Base-by-base conservation (phyloP, 2,113 vertebrate genomes). In the Ammospiza nelsoni region DNA sequence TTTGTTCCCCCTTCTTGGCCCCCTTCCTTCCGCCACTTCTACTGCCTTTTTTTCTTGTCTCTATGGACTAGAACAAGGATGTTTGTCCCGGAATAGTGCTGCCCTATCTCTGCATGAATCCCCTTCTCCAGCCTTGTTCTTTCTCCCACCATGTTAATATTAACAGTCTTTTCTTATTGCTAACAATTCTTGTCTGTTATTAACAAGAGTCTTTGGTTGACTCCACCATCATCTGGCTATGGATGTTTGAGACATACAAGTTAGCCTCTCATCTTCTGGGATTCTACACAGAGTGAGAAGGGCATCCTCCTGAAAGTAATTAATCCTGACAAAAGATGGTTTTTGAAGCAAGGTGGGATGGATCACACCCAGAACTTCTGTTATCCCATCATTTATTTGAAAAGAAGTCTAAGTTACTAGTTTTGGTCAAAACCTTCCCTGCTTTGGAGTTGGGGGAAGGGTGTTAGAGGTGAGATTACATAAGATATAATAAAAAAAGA, bases 371-470 rank as follows among this genome's bases (percentile, higher is more conserved):
- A 72, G 48, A 49, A 6, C 6, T 83, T 72, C 29, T 39, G 48
- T 39, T 89, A 44, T 76, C 2, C 3, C 6, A 59, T 35, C 8
- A 61, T 4, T 62, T 31, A 57, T 58, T 78, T 33, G 1, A 8
- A 93, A 90, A 83, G 15, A 11, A 78, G 35, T 15, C 4, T 28
- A 58, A 51, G 4, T 69, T 49, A 80, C 11, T 44, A 24, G 12
- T 39, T 92, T 78, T 81, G 43, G 3, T 9, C 18, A 81, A 84
- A 89, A 55, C 19, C 35, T 37, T 58, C 6, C 19, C 4, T 35
- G 8, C 0, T 1, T 21, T 65, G 31, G 9, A 3, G 6, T 2
- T 52, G 8, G 14, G 7, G 12, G 8, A 74, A 75, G 12, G 11
- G 3, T 44, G 2, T 58, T 84, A 15, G 11, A 46, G 11, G 10